Evolutionary conservation across 2,797 vertebrate species (phyloP), one percentile per base, ranked within the genome.

Genomic region (Karalla daura): DNA sequence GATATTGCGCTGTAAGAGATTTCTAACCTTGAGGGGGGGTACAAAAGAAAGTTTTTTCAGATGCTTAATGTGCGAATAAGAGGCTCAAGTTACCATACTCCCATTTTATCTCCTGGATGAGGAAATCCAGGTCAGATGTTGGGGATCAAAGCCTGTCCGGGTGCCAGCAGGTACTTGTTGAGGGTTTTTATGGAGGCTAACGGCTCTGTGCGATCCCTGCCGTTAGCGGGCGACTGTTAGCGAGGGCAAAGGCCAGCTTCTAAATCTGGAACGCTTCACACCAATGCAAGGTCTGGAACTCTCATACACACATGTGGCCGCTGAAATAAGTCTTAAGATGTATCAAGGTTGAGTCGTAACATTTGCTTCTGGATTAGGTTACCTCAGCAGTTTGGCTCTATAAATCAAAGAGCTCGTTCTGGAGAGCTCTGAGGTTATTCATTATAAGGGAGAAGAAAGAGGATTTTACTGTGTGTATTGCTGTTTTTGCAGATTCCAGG

Each of bases 261-360:
- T 70, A 63, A 82, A 77, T 86, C 46, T 76, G 73, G 66, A 80
- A 58, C 15, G 41, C 60, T 84, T 83, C 43, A 74, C 74, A 74
- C 55, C 35, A 33, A 10, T 41, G 35, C 51, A 65, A 25, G 28
- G 68, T 76, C 32, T 66, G 39, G 15, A 43, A 66, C 79, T 21
- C 13, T 41, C 13, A 7, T 9, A 24, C 32, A 17, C 35, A 52
- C 49, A 18, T 5, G 11, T 44, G 28, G 20, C 15, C 41, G 32
- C 45, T 49, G 50, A 35, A 17, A 7, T 25, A 6, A 14, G 41
- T 50, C 66, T 52, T 40, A 7, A 21, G 28, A 28, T 52, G 39
- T 49, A 46, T n/a, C 25, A 4, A 18, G 4, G 37, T 9, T 49
- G 5, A 44, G 36, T 44, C 9, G 1, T 52, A 72, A 58, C 58